Conservation (phyloP, 2,797 vertebrate genomes). For the Echeneis naucrates region DNA sequence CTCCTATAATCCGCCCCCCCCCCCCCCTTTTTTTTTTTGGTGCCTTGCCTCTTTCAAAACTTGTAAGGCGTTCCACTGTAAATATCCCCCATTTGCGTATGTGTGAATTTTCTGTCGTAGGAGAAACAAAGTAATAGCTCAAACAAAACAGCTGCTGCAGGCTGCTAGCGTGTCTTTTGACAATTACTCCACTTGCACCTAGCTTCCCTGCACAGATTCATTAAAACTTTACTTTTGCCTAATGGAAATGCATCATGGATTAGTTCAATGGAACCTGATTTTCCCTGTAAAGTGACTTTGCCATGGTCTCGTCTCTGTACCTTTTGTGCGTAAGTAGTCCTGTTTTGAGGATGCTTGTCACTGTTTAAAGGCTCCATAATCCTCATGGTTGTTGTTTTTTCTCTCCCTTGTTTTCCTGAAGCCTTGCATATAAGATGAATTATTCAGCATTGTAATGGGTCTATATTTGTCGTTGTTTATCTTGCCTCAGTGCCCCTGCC, state of each 20-base stretch:
- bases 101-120: neutral
- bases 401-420: constrained; percentile 69
- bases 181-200: constrained; percentile 45
- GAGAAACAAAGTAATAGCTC: constrained; percentile 18
- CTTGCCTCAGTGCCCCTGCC: constrained; percentile 67
- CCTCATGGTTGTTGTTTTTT: constrained; percentile 42
- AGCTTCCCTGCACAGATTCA: constrained; percentile 41
- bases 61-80: neutral
- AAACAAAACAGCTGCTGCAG: constrained; percentile 30
- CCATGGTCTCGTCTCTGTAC: constrained; percentile 33
- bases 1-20: no score
- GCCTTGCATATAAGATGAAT: constrained; percentile 75
- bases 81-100: neutral
- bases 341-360: constrained; percentile 60
- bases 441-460: constrained; percentile 82
- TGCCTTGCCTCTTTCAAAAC: constrained; percentile 17
- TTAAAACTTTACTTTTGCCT: constrained; percentile 48
- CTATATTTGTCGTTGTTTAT: constrained; percentile 83
- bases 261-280: constrained; percentile 42
- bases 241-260: constrained; percentile 59
- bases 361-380: constrained; percentile 56
- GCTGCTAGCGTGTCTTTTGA: constrained; percentile 35
- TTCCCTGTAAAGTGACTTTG: constrained; percentile 56
- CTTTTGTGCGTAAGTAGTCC: constrained; percentile 39
- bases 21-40: constrained; percentile 10